Evolutionary conservation across 1,140 invertebrate species (phyloP), one percentile per base, ranked within the genome.

Genomic region (Drosophila pallidifrons): DNA sequence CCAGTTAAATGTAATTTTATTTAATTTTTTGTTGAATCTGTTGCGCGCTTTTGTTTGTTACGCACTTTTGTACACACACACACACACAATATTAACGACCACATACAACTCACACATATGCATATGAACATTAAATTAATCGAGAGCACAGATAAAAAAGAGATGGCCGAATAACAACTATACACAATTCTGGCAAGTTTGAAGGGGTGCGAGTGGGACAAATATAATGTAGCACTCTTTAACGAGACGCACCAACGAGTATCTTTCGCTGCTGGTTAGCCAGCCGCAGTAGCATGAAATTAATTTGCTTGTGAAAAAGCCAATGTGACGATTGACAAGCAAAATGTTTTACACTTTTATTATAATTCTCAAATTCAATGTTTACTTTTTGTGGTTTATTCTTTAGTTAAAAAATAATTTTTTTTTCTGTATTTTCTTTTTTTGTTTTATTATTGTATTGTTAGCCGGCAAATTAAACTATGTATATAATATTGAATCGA

Each of bases 111-210:
- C 35, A 38, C 30, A 32, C 30, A 32, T 0, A 32, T 38, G 8
- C 8, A 38, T 3, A 2, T 38, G 8, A 10, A 38, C 8, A 38
- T 38, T 38, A 38, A 57, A 61, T n/a, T 45, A n/a, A 43, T 46
- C 7, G 20, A 58, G 35, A 51, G 45, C 73, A 76, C 35, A 74
- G 74, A 88, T 77, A 68, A 32, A 45, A 87, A 41, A 30, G 77
- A 68, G 83, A 83, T 43, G 55, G 72, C 46, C 25, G 47, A 35
- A 72, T 52, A 55, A 47, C 15, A 20, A 5, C 41, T 16, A 47
- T 45, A 71, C 30, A 49, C 16, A 57, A 16, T 32, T 47, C 13
- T 5, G 25, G 1, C 16, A 11, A 15, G 5, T 46, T 28, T 8
- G 15, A 13, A 55, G 30, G 49, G 5, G 64, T 54, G 46, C 30